Conservation (phyloP, 2,888 invertebrate genomes). For the Tryphoninae sp. region DNA sequence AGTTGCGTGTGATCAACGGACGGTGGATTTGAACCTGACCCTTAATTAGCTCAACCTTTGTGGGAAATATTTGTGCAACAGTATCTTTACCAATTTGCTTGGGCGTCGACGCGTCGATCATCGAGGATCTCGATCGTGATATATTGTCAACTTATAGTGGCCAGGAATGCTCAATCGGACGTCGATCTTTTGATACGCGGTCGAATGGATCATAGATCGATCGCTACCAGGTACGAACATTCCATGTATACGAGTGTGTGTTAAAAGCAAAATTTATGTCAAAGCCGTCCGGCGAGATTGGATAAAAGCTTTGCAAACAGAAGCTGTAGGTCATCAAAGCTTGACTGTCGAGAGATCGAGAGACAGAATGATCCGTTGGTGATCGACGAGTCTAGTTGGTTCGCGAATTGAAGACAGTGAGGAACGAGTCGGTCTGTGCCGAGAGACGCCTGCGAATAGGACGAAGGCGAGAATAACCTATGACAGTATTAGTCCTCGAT, state of each 20-base stretch:
- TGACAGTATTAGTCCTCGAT: constrained; percentile 17
- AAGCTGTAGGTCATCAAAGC: neutral
- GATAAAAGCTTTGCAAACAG: neutral
- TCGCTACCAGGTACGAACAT: neutral
- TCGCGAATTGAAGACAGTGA: neutral
- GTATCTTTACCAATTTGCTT: no score
- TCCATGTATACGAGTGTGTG: neutral
- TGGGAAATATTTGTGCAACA: no score
- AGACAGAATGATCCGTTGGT: neutral
- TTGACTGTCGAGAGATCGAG: constrained; percentile 2
- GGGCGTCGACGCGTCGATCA: no score
- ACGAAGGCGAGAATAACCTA: neutral
- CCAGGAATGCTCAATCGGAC: no score
- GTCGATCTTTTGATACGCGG: no score
- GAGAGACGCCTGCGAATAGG: constrained; percentile 11
- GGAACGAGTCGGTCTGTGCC: neutral
- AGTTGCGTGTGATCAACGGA: no score
- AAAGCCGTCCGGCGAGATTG: neutral
- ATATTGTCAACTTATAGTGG: no score
- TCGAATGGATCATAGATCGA: no score
- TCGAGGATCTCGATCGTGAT: no score
- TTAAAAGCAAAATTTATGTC: no score
- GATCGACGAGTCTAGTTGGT: neutral
- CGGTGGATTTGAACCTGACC: no score
- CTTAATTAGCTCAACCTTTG: no score